phyloP scores from a whole-genome alignment of 2,797 vertebrate species.

The Falco novaeseelandiae region DNA sequence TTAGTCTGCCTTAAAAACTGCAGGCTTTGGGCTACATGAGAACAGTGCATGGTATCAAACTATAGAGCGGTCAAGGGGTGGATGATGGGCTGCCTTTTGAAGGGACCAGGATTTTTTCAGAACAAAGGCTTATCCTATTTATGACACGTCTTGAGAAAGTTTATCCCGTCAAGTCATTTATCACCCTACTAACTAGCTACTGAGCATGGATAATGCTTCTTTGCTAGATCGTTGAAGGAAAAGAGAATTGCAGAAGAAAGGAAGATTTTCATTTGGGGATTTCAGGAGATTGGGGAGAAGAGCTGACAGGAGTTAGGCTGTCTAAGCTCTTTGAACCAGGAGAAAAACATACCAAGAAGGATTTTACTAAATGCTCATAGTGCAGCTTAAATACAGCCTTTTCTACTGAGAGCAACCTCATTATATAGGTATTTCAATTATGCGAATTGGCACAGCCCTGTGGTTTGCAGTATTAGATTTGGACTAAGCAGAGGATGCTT shows the following conservation, averaged over 20 bases:
- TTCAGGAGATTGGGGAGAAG: slow-evolving; percentile 8
- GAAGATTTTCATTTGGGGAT: slow-evolving; percentile 13
- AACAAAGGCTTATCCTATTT: slow-evolving; percentile 28
- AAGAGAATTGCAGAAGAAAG: slow-evolving; percentile 37
- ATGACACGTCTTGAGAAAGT: slow-evolving; percentile 14
- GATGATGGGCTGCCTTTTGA: neutral
- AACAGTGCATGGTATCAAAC: neutral
- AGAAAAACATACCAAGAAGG: slow-evolving; percentile 8
- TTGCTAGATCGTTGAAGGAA: neutral
- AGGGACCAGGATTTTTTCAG: slow-evolving; percentile 10
- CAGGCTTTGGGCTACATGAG: neutral
- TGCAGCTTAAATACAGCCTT: neutral
- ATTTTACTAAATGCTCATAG: neutral
- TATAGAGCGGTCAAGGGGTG: neutral
- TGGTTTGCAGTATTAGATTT: neutral
- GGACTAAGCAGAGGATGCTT: neutral
- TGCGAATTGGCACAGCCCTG: neutral
- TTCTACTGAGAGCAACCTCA: neutral
- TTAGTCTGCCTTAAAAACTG: neutral
- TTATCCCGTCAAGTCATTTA: slow-evolving; percentile 39
- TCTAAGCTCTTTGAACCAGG: neutral
- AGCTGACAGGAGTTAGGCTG: neutral
- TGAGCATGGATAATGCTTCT: slow-evolving; percentile 26
- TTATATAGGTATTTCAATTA: neutral
- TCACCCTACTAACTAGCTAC: slow-evolving; percentile 28